Percentiles rank a stretch among this genome's conserved stretches.
These are phyloP conservation scores for Ethmia dodecea DNA, from an alignment of 2,888 invertebrate genomes.

Conservation along the genomic window DNA sequence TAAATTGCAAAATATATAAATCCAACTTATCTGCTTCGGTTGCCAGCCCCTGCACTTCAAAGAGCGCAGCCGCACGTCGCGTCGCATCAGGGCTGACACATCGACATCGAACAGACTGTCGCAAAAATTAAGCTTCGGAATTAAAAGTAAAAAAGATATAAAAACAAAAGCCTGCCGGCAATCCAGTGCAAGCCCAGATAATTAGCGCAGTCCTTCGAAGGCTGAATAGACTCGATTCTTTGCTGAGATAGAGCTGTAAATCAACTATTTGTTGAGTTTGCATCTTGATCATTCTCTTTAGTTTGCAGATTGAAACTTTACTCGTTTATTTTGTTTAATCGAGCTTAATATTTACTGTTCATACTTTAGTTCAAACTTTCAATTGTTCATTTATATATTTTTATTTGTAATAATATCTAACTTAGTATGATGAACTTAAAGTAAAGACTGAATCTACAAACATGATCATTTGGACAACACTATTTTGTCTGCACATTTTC, in stretches of 20 bases:
- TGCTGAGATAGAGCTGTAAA: conserved; percentile 14
- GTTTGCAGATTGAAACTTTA: neutral
- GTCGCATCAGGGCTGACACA: conserved; percentile 46
- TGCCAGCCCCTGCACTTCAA: conserved; percentile 39
- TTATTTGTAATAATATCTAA: too few relatives aligned
- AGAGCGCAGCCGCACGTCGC: conserved; percentile 43
- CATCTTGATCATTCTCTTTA: conserved; percentile 2
- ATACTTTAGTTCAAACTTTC: too few relatives aligned
- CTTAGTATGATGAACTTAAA: too few relatives aligned
- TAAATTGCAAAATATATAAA: neutral
- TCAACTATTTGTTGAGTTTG: conserved; percentile 7
- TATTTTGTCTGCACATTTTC: too few relatives aligned
- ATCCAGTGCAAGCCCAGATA: conserved; percentile 31
- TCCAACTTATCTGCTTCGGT: neutral
- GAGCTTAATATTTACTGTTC: too few relatives aligned
- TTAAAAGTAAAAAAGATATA: conserved; percentile 31
- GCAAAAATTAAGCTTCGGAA: conserved; percentile 47
- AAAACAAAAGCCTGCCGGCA: conserved; percentile 18
- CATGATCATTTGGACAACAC: too few relatives aligned
- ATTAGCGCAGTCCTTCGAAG: conserved; percentile 31
- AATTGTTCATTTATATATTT: too few relatives aligned
- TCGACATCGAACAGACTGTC: conserved; percentile 46
- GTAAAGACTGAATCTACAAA: too few relatives aligned
- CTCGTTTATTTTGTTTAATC: too few relatives aligned
- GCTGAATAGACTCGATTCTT: conserved; percentile 21